These are phyloP conservation scores for Nesoenas mayeri DNA, from an alignment of 2,113 vertebrate species.

Conservation along the genomic window DNA sequence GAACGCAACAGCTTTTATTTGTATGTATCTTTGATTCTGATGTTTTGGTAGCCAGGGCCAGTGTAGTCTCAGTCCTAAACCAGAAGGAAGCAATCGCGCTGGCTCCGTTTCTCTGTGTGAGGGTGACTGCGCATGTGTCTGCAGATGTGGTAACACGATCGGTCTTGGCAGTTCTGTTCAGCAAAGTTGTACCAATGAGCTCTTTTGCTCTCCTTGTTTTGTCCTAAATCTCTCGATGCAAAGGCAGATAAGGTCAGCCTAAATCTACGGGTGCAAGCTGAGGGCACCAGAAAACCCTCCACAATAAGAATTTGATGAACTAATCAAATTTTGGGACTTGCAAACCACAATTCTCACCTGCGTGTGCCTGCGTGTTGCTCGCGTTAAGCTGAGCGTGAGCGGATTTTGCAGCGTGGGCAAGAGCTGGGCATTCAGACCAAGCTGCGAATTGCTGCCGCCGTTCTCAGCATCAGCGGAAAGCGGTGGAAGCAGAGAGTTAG, in stretches of 20 bases:
- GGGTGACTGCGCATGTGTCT: constrained; percentile 8
- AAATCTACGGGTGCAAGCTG: not conserved
- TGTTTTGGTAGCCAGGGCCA: not conserved
- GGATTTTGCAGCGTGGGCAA: not conserved
- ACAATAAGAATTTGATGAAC: not conserved
- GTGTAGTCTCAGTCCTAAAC: not conserved
- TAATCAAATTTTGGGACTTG: rapidly evolving
- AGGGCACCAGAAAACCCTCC: not conserved
- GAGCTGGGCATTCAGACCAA: not conserved
- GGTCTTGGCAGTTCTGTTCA: constrained; percentile 29
- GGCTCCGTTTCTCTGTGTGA: not conserved
- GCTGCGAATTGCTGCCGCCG: rapidly evolving
- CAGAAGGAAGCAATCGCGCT: constrained; percentile 20
- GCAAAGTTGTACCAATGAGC: not conserved
- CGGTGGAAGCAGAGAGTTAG: not conserved
- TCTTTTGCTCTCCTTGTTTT: constrained; percentile 2
- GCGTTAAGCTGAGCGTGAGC: not conserved
- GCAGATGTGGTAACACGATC: constrained; percentile 60
- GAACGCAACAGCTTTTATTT: not conserved
- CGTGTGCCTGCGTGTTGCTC: rapidly evolving
- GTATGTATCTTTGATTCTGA: not conserved
- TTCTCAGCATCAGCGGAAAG: not conserved
- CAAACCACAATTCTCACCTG: not conserved
- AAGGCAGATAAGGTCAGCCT: constrained; percentile 30
- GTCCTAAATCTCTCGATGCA: not conserved